Conservation (phyloP, 2,797 vertebrate genomes). For the Thunnus albacares region DNA sequence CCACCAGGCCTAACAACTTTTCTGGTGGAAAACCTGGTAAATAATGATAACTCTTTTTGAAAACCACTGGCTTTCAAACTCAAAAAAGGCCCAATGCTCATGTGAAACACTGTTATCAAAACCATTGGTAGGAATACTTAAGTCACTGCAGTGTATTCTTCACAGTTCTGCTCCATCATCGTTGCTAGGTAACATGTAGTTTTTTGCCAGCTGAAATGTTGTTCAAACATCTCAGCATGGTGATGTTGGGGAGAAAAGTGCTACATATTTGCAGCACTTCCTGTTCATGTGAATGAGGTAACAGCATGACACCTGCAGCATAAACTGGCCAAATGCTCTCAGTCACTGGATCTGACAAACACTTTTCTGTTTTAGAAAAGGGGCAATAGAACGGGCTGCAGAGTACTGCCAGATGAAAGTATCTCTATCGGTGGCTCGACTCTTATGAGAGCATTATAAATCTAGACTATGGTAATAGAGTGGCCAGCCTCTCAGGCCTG, state of each 20-base stretch:
- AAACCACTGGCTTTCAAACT: slow-evolving; percentile 12
- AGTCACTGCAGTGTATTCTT: slow-evolving; percentile 32
- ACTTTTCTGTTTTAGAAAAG: slow-evolving; percentile 17
- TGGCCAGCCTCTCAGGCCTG: slow-evolving; percentile 64
- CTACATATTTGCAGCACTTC: slow-evolving; percentile 45
- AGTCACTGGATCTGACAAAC: slow-evolving; percentile 39
- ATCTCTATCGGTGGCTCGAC: slow-evolving; percentile 61
- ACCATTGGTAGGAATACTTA: slow-evolving; percentile 30
- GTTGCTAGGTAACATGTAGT: slow-evolving; percentile 73
- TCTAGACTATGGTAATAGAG: slow-evolving; percentile 80
- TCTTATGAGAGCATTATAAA: slow-evolving; percentile 76
- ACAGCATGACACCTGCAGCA: slow-evolving; percentile 16
- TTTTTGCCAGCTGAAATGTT: slow-evolving; percentile 57
- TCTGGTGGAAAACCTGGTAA: no score
- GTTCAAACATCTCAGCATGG: slow-evolving; percentile 42
- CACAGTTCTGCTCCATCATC: slow-evolving; percentile 17
- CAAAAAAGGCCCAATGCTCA: not conserved
- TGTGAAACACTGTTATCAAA: slow-evolving; percentile 41
- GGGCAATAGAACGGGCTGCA: slow-evolving; percentile 29
- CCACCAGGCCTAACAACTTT: no score
- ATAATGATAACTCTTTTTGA: not conserved
- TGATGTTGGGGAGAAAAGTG: slow-evolving; percentile 42
- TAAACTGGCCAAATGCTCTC: slow-evolving; percentile 39
- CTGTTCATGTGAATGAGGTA: slow-evolving; percentile 37
- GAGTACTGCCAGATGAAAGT: slow-evolving; percentile 46